These are phyloP conservation scores for Oreohelix idahoensis DNA, from an alignment of 1,140 invertebrate genomes.

Conservation along the genomic window DNA sequence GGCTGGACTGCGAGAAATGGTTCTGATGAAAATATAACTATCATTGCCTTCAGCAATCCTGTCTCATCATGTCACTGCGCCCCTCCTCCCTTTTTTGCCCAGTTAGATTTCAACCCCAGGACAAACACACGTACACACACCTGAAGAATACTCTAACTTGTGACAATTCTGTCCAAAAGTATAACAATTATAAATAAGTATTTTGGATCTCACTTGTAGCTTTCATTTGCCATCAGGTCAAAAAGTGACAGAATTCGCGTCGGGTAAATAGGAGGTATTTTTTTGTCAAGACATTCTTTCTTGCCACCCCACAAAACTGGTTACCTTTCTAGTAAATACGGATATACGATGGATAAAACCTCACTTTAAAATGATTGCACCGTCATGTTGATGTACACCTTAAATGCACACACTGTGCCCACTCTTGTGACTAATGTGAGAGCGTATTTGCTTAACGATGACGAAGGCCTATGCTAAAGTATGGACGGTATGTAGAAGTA, in stretches of 20 bases:
- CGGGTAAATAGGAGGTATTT: neutral
- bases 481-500: neutral
- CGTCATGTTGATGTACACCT: conserved; percentile 2
- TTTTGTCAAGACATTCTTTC: neutral
- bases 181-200: neutral
- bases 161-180: too few relatives aligned
- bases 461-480: neutral
- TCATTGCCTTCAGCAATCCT: too few relatives aligned
- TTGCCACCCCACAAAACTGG: neutral
- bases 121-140: too few relatives aligned
- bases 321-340: neutral
- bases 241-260: neutral
- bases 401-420: conserved; percentile 5
- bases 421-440: neutral
- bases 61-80: too few relatives aligned
- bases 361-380: neutral
- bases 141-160: too few relatives aligned
- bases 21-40: too few relatives aligned
- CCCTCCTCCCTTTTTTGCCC: too few relatives aligned
- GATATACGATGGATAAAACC: neutral
- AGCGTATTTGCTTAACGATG: conserved; percentile 6
- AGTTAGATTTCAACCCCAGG: too few relatives aligned
- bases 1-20: too few relatives aligned
- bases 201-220: neutral
- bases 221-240: neutral